Base-by-base conservation (phyloP, 2,113 vertebrate genomes). In the Chamaetylas fuelleborni region DNA sequence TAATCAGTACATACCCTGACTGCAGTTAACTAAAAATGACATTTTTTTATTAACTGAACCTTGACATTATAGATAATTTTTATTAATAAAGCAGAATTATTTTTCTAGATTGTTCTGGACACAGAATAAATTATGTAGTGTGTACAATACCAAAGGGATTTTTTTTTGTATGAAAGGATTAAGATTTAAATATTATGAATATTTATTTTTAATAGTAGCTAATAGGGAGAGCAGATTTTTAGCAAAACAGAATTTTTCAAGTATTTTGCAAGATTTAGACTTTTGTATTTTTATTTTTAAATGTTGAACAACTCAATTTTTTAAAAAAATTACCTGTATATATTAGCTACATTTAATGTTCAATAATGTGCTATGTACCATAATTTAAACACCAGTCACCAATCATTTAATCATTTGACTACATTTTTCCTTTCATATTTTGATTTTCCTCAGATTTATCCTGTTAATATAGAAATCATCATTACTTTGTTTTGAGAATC, bases 331-430 rank as follows among this genome's bases (percentile, higher is more conserved):
- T 6, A 71, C 28, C 31, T 72, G 26, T 64, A 15, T 47, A 43
- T 45, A 45, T 77, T 64, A 88, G 33, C 45, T 92, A 25, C 20
- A 57, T 40, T 95, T 94, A 82, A 17, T 79, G 17, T 66, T 54
- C 48, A 45, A 31, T 80, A 51, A 43, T 81, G 43, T 33, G 31
- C 56, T 25, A 12, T 43, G n/a, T 89, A 48, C 38, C 64, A 8
- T 64, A 90, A 71, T 93, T 94, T 90, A 87, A 78, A 42, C 65
- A 81, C 14, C 40, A 82, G 16, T 85, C 17, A 50, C 8, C 29
- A 72, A 51, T 73, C 69, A 73, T 66, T 38, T 80, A 60, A 92
- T 66, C 15, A 64, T 60, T 83, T 82, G 28, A 64, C n/a, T 78
- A 22, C 12, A 29, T 57, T 93, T 72, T 94, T 58, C 26, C 67